These are phyloP conservation scores for Listrodromus nycthemerus DNA, from an alignment of 2,888 invertebrate genomes.

Conservation along the genomic window DNA sequence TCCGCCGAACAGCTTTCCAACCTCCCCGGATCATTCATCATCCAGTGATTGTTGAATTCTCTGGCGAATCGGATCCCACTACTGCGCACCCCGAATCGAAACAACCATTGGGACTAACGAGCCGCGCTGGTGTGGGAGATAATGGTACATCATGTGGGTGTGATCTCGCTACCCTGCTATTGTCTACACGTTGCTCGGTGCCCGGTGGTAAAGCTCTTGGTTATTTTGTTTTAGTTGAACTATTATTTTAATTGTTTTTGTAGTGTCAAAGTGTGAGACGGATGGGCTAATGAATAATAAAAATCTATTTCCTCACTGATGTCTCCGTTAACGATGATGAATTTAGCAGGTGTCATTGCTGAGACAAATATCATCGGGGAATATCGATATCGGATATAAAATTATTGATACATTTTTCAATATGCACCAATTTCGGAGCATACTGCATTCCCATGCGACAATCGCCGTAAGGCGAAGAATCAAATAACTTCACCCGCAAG, in stretches of 20 bases:
- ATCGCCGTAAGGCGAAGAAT: constrained; percentile 25
- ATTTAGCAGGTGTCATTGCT: background rate
- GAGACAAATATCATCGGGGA: background rate
- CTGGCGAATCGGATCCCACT: constrained; percentile 74
- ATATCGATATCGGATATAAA: background rate
- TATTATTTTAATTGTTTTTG: background rate
- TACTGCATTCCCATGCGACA: constrained; percentile 17
- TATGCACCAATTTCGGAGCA: constrained; percentile 34
- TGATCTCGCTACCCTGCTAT: constrained; percentile 7
- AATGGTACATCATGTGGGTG: background rate
- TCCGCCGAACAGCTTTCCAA: constrained; percentile 3
- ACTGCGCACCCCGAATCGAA: constrained; percentile 64
- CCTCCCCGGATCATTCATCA: constrained; percentile 76
- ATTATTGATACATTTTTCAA: background rate
- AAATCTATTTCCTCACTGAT: background rate
- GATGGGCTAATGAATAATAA: background rate
- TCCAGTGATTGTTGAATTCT: constrained; percentile 77
- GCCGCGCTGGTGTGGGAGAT: constrained; percentile 54
- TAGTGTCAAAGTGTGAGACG: background rate
- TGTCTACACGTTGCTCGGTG: background rate
- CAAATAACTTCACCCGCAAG: constrained; percentile 33
- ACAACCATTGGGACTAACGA: constrained; percentile 76
- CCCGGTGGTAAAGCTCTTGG: background rate
- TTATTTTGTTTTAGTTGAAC: background rate
- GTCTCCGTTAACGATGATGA: background rate